Conservation (phyloP, 1,140 invertebrate species). For the Drosophila lini region DNA sequence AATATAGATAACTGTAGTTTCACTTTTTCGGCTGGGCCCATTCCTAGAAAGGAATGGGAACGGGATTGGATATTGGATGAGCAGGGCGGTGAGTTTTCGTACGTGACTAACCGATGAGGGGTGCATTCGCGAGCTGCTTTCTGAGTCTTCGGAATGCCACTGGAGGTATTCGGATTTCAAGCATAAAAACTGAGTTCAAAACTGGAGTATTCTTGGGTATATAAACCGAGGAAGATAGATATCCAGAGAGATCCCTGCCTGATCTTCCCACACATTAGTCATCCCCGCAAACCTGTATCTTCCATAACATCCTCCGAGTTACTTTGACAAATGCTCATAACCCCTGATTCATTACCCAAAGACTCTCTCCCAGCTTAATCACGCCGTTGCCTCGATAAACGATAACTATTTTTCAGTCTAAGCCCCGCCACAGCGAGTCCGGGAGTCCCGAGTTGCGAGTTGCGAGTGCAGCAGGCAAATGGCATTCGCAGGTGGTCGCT, state of each 20-base stretch:
- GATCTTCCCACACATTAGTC: not conserved
- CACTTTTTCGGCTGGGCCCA: constrained; percentile 67
- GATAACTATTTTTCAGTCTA: constrained; percentile 52
- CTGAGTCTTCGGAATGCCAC: not conserved
- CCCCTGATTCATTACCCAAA: constrained; percentile 48
- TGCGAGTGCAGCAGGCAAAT: constrained; percentile 52
- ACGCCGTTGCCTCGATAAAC: constrained; percentile 33
- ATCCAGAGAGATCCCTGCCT: not conserved
- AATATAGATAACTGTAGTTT: constrained; percentile 73
- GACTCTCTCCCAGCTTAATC: constrained; percentile 41
- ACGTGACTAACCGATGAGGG: constrained; percentile 43
- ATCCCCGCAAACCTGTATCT: not conserved
- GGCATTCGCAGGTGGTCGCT: constrained; percentile 75
- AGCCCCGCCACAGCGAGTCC: constrained; percentile 1
- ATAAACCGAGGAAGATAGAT: not conserved
- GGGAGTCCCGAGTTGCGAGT: constrained; percentile 1
- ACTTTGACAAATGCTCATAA: constrained; percentile 39
- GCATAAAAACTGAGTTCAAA: not conserved
- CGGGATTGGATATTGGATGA: constrained; percentile 40
- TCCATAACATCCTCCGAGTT: not conserved
- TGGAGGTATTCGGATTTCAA: not conserved
- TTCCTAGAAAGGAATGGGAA: constrained; percentile 62
- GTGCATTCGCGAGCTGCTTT: constrained; percentile 15
- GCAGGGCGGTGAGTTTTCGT: not conserved
- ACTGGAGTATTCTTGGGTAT: too few species aligned